Evolutionary conservation across 1,140 invertebrate species (phyloP).

Genomic region (Leptinotarsa texana): DNA sequence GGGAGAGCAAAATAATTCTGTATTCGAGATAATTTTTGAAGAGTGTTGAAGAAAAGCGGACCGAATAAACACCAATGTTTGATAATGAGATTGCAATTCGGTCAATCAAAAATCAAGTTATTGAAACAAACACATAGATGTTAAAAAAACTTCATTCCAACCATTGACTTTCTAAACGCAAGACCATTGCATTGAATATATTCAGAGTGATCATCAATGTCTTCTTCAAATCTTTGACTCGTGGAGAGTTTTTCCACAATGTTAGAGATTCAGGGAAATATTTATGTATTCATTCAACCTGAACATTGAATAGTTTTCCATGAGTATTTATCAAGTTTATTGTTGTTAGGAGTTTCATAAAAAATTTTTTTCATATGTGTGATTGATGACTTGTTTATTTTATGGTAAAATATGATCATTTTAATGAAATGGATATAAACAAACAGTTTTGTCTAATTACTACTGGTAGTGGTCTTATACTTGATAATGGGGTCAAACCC

Average conservation of each 20-base stretch:
- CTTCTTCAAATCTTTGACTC: background rate
- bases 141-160: background rate
- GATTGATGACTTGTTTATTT: too few species aligned
- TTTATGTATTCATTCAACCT: too few species aligned
- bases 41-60: background rate
- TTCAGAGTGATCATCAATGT: background rate
- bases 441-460: too few species aligned
- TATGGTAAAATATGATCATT: too few species aligned
- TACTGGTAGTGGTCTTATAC: too few species aligned
- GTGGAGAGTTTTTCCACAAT: background rate
- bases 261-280: background rate
- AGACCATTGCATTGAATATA: background rate
- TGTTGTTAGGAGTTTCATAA: too few species aligned
- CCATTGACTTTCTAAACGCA: background rate
- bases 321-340: too few species aligned
- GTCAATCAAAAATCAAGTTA: background rate
- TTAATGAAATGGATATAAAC: too few species aligned
- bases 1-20: background rate
- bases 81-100: background rate
- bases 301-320: too few species aligned
- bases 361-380: too few species aligned
- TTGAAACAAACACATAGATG: background rate
- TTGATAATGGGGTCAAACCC: too few species aligned
- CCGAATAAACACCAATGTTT: background rate
- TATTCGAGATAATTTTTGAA: background rate